These are phyloP conservation scores for Pentamera pediparva DNA, from an alignment of 53 echinoderm and acorn worm genomes.

Conservation along the genomic window DNA sequence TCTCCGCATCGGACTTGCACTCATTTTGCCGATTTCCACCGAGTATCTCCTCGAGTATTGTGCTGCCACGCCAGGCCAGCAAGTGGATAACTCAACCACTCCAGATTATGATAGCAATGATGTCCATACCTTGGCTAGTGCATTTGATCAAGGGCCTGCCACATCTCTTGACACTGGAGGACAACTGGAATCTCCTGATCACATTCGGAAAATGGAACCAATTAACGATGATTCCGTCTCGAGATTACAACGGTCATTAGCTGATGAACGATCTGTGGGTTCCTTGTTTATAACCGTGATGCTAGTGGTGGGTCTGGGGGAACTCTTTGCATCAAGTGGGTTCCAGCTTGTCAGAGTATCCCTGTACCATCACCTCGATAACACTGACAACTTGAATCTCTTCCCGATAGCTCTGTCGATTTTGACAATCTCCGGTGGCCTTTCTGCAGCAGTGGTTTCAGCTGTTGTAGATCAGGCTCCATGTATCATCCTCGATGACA, in stretches of 20 bases:
- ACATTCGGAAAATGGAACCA: too few species aligned
- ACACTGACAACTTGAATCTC: conserved; percentile 10
- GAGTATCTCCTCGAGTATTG: conserved; percentile 18
- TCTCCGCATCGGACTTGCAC: conserved; percentile 59
- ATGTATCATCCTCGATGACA: neutral
- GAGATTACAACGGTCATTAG: too few species aligned
- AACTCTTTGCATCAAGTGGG: neutral
- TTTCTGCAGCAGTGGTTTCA: conserved; percentile 3
- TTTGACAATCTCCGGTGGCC: conserved; percentile 6
- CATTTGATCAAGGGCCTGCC: too few species aligned
- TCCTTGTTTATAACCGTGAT: neutral
- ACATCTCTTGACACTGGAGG: too few species aligned
- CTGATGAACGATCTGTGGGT: too few species aligned
- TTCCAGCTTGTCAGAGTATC: neutral
- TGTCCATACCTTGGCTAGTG: too few species aligned
- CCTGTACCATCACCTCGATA: conserved; percentile 23
- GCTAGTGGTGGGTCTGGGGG: neutral
- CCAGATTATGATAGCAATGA: too few species aligned
- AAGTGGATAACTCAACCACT: too few species aligned
- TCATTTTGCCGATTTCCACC: conserved; percentile 52
- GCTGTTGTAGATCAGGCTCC: conserved; percentile 13
- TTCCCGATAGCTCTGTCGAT: neutral
- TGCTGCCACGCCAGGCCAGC: too few species aligned
- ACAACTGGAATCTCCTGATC: too few species aligned
- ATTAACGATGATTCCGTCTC: too few species aligned